Evolutionary conservation across 2,113 vertebrate genomes (phyloP).

Genomic region (Coreoperca whiteheadi): DNA sequence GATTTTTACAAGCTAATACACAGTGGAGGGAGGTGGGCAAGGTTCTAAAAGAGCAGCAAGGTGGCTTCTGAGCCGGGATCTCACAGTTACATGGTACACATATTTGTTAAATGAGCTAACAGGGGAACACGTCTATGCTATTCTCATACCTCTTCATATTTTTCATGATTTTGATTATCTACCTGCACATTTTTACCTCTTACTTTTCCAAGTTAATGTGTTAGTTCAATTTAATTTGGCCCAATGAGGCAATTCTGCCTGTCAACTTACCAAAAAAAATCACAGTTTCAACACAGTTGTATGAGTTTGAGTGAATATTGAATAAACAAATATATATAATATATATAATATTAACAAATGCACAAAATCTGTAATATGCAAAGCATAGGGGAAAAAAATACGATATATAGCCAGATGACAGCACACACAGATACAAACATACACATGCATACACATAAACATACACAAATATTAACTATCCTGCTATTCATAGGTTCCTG

Average conservation of each 20-base stretch:
- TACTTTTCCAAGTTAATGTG: too few relatives aligned
- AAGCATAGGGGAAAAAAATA: neutral
- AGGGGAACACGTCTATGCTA: neutral
- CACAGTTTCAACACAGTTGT: neutral
- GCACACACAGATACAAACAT: too few relatives aligned
- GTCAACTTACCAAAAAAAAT: neutral
- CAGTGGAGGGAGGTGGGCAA: neutral
- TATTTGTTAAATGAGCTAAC: neutral
- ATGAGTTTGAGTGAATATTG: neutral
- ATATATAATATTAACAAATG: neutral
- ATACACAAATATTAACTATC: neutral
- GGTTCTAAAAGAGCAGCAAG: too few relatives aligned
- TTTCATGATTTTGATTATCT: neutral
- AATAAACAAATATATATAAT: neutral
- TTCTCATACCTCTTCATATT: neutral
- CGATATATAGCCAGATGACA: too few relatives aligned
- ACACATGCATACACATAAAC: neutral
- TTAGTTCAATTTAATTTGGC: neutral
- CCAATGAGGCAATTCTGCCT: neutral
- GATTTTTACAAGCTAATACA: neutral
- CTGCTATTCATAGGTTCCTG: neutral
- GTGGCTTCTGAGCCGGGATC: neutral
- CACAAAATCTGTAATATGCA: neutral
- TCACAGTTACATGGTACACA: neutral
- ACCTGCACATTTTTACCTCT: neutral